phyloP scores from a whole-genome alignment of 1,140 invertebrate species.

The Oryctes rhinoceros region DNA sequence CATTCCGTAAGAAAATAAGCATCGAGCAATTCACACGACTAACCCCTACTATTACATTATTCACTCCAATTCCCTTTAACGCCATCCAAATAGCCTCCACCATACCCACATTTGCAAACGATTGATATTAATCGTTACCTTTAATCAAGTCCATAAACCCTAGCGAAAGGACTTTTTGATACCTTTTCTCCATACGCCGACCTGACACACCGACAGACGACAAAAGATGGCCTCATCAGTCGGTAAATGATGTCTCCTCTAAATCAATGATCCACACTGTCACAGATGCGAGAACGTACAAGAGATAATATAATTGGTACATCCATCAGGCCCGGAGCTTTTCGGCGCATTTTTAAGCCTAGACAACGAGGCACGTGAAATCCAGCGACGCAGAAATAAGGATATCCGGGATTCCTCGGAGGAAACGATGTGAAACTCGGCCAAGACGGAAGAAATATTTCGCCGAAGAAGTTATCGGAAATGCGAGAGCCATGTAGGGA shows the following conservation, averaged over 20 bases:
- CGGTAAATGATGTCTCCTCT: constrained; percentile 25
- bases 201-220: constrained; percentile 13
- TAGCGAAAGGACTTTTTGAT: neutral
- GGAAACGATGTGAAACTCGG: neutral
- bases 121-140: neutral
- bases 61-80: no score
- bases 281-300: constrained; percentile 6
- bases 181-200: neutral
- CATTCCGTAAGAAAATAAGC: no score
- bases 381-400: neutral
- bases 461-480: neutral
- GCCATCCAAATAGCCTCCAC: no score
- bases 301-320: constrained; percentile 32
- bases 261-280: constrained; percentile 33
- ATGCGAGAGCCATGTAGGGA: neutral
- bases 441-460: neutral
- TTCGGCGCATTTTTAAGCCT: constrained; percentile 19
- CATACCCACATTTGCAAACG: neutral
- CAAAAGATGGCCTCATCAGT: constrained; percentile 26
- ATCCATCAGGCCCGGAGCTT: neutral
- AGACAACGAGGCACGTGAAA: neutral
- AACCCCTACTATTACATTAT: no score
- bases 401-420: neutral
- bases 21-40: no score
- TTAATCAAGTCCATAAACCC: neutral